phyloP scores from a whole-genome alignment of 2,888 invertebrate genomes.

The Acronicta psi region DNA sequence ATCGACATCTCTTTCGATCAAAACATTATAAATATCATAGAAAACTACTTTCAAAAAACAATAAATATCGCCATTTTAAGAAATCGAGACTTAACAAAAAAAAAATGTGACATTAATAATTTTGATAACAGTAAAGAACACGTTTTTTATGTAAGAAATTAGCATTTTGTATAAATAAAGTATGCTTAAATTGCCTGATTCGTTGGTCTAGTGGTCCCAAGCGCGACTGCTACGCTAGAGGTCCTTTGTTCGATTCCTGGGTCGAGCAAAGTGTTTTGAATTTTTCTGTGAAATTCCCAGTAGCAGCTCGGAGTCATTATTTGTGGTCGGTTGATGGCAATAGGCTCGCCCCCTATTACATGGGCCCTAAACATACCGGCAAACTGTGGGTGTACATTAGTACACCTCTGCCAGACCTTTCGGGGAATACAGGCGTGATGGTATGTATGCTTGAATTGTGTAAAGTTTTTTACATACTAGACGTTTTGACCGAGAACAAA shows the following conservation, averaged over 20 bases:
- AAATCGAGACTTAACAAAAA: conserved; percentile 23
- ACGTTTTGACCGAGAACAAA: not conserved
- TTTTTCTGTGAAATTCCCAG: no score
- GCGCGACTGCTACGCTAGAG: no score
- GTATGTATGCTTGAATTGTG: not conserved
- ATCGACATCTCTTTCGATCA: not conserved
- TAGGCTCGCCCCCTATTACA: no score
- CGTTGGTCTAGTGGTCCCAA: no score
- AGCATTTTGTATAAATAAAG: conserved; percentile 22
- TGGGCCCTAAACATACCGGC: no score
- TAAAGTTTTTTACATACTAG: conserved; percentile 16
- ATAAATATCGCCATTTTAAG: conserved; percentile 39
- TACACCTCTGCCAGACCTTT: no score
- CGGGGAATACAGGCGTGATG: no score
- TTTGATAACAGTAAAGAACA: conserved; percentile 37
- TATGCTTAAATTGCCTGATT: not conserved
- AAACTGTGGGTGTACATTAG: no score
- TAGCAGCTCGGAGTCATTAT: no score
- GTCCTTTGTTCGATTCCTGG: no score
- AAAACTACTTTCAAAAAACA: conserved; percentile 18
- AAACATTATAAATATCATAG: conserved; percentile 30
- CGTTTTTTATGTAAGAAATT: conserved; percentile 37
- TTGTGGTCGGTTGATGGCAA: no score
- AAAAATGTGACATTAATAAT: conserved; percentile 24
- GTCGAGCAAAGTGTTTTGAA: no score